Base-by-base conservation (phyloP, 2,113 vertebrate species). In the Galeopterus variegatus region DNA sequence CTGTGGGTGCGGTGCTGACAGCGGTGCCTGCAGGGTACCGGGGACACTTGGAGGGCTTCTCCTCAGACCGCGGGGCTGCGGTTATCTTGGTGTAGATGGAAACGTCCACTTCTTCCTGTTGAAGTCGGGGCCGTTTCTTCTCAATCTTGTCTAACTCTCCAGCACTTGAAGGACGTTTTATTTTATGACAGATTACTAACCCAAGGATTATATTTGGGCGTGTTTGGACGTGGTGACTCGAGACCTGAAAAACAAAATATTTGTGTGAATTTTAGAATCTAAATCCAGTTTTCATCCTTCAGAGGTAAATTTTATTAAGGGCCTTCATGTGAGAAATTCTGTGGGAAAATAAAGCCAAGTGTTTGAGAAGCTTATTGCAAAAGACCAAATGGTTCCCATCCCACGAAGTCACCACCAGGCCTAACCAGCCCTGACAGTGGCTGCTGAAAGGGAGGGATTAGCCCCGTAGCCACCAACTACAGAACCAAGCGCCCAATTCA, bases 191-290 rank as follows among this genome's bases (percentile, higher is more conserved):
- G 94, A 99, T 99, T 23, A 99, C 99, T 81, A 99, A 95, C 60
- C 99, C 99, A 50, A 99, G 99, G 94, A 99, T 99, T 88, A 99
- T 98, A 98, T 99, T 99, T 7, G 99, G 99, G 73, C 99, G 99
- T 19, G 99, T 99, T 99, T 7, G 99, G 99, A 75, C 99, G 99
- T 19, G 99, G 99, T 58, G 99, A 98, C 97, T 99, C 99, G 82
- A 99, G 99, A 77, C 99, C 99, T 99, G 98, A 26, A 98, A 99
- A 52, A 98, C 93, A 98, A 80, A 97, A 2, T 3, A 18, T 33
- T 58, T 45, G 79, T 50, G 52, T 14, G 26, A 17, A 33, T 31
- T 69, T 94, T n/a, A 96, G 81, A 54, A 36, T n/a, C 58, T 48
- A 92, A 75, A 13, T 1, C 2, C 24, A 2, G 7, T 24, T 89